Evolutionary conservation across 2,113 vertebrate species (phyloP).

Genomic region (Neogobius melanostomus): DNA sequence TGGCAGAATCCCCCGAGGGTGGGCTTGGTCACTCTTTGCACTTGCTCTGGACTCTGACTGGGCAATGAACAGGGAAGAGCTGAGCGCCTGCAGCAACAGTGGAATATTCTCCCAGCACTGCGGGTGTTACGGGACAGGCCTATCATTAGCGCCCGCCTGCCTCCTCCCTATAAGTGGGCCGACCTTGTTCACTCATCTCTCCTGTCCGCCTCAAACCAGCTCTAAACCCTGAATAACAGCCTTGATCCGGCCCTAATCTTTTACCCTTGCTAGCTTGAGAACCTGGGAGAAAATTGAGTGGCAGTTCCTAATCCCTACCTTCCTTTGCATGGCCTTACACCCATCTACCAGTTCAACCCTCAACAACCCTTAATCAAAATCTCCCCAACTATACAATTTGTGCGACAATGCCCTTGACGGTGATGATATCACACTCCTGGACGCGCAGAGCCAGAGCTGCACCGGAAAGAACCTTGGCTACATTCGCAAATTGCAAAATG

Average conservation of each 20-base stretch:
- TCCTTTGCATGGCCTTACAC: slow-evolving; percentile 4
- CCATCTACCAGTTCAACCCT: slow-evolving; percentile 21
- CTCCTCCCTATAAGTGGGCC: slow-evolving; percentile 15
- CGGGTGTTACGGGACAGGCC: slow-evolving; percentile 38
- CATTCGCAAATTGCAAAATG: no score
- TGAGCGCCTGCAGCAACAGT: slow-evolving; percentile 18
- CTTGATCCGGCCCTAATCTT: slow-evolving; percentile 48
- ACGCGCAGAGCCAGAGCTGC: no score
- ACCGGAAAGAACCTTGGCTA: neutral
- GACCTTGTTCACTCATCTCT: slow-evolving; percentile 11
- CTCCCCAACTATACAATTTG: neutral
- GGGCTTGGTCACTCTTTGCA: neutral
- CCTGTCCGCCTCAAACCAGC: slow-evolving; percentile 22
- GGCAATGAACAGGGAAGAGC: slow-evolving; percentile 13
- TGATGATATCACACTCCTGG: neutral
- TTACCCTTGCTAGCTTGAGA: slow-evolving; percentile 24
- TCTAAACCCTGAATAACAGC: slow-evolving; percentile 37
- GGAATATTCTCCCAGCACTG: slow-evolving; percentile 10
- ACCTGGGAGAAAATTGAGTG: slow-evolving; percentile 31
- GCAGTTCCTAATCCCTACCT: slow-evolving; percentile 42
- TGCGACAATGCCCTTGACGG: neutral
- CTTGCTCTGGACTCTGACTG: slow-evolving; percentile 11
- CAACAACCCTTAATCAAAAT: slow-evolving; percentile 31
- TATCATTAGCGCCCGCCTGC: slow-evolving; percentile 25
- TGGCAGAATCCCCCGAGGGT: neutral